Evolutionary conservation across 2,797 vertebrate species (phyloP).

Genomic region (Coluber constrictor): DNA sequence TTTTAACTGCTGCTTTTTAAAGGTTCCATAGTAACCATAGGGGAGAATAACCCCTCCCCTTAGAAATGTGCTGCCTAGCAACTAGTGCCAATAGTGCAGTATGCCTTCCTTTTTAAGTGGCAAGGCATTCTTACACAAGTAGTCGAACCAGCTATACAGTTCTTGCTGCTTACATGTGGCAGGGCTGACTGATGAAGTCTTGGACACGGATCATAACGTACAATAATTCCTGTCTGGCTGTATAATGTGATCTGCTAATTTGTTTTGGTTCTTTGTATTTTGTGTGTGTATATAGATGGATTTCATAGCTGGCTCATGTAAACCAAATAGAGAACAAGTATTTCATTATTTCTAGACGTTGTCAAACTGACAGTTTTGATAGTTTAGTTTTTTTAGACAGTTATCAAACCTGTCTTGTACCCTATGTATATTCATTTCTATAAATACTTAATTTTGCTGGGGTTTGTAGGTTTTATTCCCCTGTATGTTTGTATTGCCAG

Average conservation of each 20-base stretch:
- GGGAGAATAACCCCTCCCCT: background rate
- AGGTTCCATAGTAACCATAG: background rate
- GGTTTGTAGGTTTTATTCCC: background rate
- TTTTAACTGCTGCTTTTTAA: conserved; percentile 7
- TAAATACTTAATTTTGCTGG: background rate
- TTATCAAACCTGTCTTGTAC: background rate
- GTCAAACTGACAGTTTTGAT: background rate
- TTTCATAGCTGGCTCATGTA: background rate
- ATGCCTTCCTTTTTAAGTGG: background rate
- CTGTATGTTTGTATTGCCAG: background rate
- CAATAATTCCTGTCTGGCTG: background rate
- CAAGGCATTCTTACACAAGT: background rate
- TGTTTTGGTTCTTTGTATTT: background rate
- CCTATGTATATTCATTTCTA: background rate
- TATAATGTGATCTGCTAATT: background rate
- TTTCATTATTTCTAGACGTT: background rate
- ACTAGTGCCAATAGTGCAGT: background rate
- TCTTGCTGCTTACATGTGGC: background rate
- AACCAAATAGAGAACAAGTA: background rate
- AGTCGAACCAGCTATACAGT: background rate
- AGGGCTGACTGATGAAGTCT: conserved; percentile 1
- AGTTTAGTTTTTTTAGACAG: background rate
- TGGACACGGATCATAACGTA: background rate
- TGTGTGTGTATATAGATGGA: background rate
- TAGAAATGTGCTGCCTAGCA: conserved; percentile 8